Conservation (phyloP, 2,888 invertebrate species). For the Sinhomidia bicolor region DNA sequence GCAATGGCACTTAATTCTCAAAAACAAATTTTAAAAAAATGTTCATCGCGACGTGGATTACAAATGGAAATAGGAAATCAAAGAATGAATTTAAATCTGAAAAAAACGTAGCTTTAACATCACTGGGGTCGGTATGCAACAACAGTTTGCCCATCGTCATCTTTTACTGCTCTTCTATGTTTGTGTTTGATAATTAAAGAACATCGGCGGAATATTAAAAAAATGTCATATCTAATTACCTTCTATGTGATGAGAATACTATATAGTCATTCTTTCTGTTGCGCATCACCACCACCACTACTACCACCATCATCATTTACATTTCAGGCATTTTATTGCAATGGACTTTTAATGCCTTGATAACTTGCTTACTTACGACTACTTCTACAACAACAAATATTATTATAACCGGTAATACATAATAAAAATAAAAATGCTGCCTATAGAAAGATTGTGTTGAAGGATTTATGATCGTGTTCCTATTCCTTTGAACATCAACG, state of each 20-base stretch:
- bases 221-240: conserved; percentile 47
- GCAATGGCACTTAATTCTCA: too few relatives aligned
- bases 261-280: not conserved
- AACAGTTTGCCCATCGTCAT: too few relatives aligned
- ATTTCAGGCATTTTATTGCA: conserved; percentile 26
- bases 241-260: conserved; percentile 20
- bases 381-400: not conserved
- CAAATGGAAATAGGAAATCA: too few relatives aligned
- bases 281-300: not conserved
- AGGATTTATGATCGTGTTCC: conserved; percentile 50
- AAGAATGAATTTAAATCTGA: too few relatives aligned
- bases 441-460: conserved; percentile 40
- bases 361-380: not conserved
- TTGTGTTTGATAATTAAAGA: conserved; percentile 25
- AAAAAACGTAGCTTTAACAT: too few relatives aligned
- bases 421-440: not conserved
- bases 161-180: not conserved
- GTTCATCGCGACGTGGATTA: too few relatives aligned
- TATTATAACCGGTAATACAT: conserved; percentile 50
- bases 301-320: not conserved
- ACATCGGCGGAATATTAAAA: conserved; percentile 5
- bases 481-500: conserved; percentile 23
- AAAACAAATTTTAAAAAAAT: too few relatives aligned
- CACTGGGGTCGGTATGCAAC: too few relatives aligned
- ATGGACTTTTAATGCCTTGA: not conserved